Evolutionary conservation across 2,888 invertebrate genomes (phyloP), one percentile per base, ranked within the genome.

Genomic region (Oscheius onirici): DNA sequence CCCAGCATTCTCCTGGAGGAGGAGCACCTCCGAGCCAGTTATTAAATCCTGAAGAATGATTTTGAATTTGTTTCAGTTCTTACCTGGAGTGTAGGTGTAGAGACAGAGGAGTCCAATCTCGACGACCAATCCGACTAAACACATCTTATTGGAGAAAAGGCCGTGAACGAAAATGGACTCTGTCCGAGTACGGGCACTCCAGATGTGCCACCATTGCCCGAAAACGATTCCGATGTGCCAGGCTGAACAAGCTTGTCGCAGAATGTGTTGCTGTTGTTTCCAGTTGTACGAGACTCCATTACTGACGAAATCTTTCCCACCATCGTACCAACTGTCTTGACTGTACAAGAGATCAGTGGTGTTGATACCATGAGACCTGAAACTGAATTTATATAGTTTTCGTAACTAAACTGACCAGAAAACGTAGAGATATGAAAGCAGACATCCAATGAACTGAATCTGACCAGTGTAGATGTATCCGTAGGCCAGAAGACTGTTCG

Each of bases 211-310:
- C 54, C 74, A 77, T 65, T 71, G 71, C 10, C 78, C 78, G 46
- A 80, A 76, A 34, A 80, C 76, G 51, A 80, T 76, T 26, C 81
- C 81, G 55, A 80, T 71, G 41, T 80, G 81, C 78, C 81, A 80
- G 6, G 80, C 80, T 6, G 74, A 71, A 40, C 71, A 69, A 15
- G 81, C 80, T 34, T 80, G 78, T 6, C 75, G 41, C 22, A 49
- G 55, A 40, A 80, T 80, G 41, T 76, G 40, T 20, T 74, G 20
- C 65, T 81, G 80, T 26, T 76, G 17, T 8, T 61, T 71, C 40
- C 61, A 69, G 20, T 55, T 60, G 67, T 69, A 80, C 13, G 43
- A 24, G 1, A 43, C 15, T 17, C 74, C 76, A 55, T 76, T 76
- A 68, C 69, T 72, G 40, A 41, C 41, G 66, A 79, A 79, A 13